Percentiles rank a stretch among this genome's conserved stretches.
These are phyloP conservation scores for Zaprionus gabonicus DNA, from an alignment of 1,140 invertebrate genomes.

Conservation along the genomic window DNA sequence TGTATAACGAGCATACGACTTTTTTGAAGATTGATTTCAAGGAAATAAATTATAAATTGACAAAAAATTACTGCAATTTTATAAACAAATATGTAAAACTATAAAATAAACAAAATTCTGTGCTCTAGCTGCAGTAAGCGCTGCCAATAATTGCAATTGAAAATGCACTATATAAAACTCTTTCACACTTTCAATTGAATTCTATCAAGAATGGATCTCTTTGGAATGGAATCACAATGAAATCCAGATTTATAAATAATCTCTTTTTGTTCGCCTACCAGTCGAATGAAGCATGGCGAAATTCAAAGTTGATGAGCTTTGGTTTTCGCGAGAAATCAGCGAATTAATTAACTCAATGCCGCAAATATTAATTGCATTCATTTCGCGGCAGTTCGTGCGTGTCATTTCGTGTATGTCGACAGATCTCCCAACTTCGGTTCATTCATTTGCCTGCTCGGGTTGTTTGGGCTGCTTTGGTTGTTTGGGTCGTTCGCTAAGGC, in stretches of 20 bases:
- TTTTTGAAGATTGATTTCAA: not conserved
- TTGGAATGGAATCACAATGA: not conserved
- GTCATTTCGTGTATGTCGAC: not conserved
- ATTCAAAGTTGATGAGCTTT: conserved; percentile 25
- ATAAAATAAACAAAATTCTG: too few relatives aligned
- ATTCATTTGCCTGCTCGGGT: not conserved
- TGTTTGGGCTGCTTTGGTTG: not conserved
- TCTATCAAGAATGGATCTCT: not conserved
- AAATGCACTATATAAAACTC: not conserved
- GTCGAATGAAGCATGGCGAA: not conserved
- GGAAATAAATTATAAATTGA: not conserved
- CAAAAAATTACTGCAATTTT: too few relatives aligned
- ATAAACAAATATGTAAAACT: too few relatives aligned
- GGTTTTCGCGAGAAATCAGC: conserved; percentile 18
- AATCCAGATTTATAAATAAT: not conserved
- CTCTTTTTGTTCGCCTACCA: not conserved
- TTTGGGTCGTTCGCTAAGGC: conserved; percentile 60
- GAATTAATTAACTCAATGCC: conserved; percentile 64
- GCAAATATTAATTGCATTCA: conserved; percentile 62
- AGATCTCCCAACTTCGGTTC: not conserved
- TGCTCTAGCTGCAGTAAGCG: too few relatives aligned
- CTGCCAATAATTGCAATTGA: not conserved
- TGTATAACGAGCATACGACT: too few relatives aligned
- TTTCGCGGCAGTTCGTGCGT: conserved; percentile 28
- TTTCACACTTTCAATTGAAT: not conserved